Evolutionary conservation across 2,888 invertebrate species (phyloP).

Genomic region (Drosophila gaucha): DNA sequence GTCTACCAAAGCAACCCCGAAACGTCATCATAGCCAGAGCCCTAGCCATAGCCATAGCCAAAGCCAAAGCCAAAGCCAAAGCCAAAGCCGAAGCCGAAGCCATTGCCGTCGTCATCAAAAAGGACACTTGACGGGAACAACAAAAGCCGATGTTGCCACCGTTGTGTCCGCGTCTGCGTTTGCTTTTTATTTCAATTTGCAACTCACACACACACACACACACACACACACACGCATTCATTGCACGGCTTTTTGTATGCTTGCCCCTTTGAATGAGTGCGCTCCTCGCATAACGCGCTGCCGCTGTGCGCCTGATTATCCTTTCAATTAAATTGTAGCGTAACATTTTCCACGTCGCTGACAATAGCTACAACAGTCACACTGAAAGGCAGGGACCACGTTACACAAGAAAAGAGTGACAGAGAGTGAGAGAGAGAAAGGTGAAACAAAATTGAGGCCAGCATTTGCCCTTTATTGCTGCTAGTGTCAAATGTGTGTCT

Average conservation of each 20-base stretch:
- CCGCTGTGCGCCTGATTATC: constrained; percentile 79
- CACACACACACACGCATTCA: constrained; percentile 31
- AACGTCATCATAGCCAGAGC: constrained; percentile 40
- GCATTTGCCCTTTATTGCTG: constrained; percentile 24
- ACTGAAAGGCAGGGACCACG: constrained; percentile 22
- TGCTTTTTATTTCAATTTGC: constrained; percentile 75
- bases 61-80: constrained; percentile 1
- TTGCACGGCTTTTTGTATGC: constrained; percentile 59
- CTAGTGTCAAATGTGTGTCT: constrained; percentile 17
- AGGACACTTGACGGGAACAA: constrained; percentile 77
- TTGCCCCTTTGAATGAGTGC: constrained; percentile 50
- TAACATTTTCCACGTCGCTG: constrained; percentile 81
- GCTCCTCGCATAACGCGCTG: constrained; percentile 55
- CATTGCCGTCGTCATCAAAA: constrained; percentile 59
- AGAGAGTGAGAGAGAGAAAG: not conserved
- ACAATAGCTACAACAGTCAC: constrained; percentile 49
- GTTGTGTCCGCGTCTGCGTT: constrained; percentile 29
- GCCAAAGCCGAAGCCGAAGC: constrained; percentile 18
- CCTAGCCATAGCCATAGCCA: not conserved
- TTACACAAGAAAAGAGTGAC: not conserved
- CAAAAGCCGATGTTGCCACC: constrained; percentile 72
- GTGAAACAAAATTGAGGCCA: constrained; percentile 38
- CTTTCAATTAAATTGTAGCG: constrained; percentile 82
- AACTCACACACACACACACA: constrained; percentile 25
- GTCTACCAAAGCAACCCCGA: constrained; percentile 83